A percentile compares a stretch with the other conserved stretches of the same genome.
These are phyloP conservation scores for Noctua fimbriata DNA, from an alignment of 2,888 invertebrate species.

Conservation along the genomic window DNA sequence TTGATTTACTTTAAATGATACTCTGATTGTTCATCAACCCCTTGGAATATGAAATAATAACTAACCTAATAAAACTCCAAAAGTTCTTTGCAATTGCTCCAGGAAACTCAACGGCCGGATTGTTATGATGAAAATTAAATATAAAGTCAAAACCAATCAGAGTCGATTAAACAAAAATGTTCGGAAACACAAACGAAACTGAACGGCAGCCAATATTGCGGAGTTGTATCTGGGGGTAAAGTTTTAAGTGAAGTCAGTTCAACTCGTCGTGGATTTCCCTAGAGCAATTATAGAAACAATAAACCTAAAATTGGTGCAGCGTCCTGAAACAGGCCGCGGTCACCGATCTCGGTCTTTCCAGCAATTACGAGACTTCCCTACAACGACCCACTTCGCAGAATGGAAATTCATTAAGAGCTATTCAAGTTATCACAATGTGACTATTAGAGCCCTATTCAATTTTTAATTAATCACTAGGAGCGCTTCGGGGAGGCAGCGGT, in stretches of 20 bases:
- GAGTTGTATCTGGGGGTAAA: constrained; percentile 71
- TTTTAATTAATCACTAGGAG: constrained; percentile 82
- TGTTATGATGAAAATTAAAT: constrained; percentile 56
- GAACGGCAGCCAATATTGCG: constrained; percentile 72
- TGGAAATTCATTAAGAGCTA: constrained; percentile 88
- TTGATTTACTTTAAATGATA: neutral
- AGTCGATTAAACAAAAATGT: constrained; percentile 64
- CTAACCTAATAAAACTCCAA: constrained; percentile 25
- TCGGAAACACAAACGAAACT: constrained; percentile 60
- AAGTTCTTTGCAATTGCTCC: constrained; percentile 18
- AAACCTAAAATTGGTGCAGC: constrained; percentile 87
- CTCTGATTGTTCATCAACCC: constrained; percentile 17
- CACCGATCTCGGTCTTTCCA: constrained; percentile 84
- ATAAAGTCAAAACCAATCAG: constrained; percentile 63
- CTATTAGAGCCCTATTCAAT: constrained; percentile 84
- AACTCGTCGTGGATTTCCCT: constrained; percentile 79
- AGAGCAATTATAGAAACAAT: constrained; percentile 89
- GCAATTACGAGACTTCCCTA: constrained; percentile 84
- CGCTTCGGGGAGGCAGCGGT: constrained; percentile 56
- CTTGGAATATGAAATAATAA: constrained; percentile 26
- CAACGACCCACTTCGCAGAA: constrained; percentile 85
- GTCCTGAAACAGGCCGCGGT: constrained; percentile 81
- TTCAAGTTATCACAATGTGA: constrained; percentile 88
- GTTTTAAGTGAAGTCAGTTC: constrained; percentile 77
- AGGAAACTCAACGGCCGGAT: constrained; percentile 33